Evolutionary conservation across 2,797 vertebrate genomes (phyloP).

Genomic region (Hydrophis major): DNA sequence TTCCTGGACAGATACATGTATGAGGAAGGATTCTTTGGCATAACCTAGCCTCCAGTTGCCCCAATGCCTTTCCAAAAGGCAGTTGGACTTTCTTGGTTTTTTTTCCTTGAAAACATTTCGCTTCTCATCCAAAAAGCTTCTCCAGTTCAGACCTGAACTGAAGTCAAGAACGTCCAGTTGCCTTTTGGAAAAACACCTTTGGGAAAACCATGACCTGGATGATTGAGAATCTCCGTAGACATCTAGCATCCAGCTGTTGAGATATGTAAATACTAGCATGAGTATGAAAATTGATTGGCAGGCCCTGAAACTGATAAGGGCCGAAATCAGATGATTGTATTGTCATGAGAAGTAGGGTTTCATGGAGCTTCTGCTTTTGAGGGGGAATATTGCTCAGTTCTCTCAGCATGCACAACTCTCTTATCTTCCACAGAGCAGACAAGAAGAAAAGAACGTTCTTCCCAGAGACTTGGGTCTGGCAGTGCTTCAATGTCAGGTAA

Average conservation of each 20-base stretch:
- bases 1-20: not conserved
- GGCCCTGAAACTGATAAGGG: not conserved
- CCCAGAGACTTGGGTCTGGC: constrained; percentile 93
- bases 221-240: not conserved
- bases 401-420: not conserved
- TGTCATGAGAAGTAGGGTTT: not conserved
- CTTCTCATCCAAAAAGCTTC: not conserved
- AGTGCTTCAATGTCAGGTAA: constrained; percentile 78
- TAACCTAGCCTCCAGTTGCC: not conserved
- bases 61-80: not conserved
- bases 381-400: not conserved
- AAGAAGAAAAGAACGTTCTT: constrained; percentile 91
- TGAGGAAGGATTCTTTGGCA: not conserved
- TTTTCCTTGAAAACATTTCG: not conserved
- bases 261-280: not conserved
- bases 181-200: not conserved
- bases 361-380: not conserved
- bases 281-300: not conserved
- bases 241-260: not conserved
- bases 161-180: not conserved
- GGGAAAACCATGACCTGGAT: not conserved
- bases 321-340: not conserved
- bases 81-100: not conserved
- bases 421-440: constrained; percentile 76
- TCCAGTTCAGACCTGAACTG: not conserved